Evolutionary conservation across 2,888 invertebrate species (phyloP).

Genomic region (Aporophyla lueneburgensis): DNA sequence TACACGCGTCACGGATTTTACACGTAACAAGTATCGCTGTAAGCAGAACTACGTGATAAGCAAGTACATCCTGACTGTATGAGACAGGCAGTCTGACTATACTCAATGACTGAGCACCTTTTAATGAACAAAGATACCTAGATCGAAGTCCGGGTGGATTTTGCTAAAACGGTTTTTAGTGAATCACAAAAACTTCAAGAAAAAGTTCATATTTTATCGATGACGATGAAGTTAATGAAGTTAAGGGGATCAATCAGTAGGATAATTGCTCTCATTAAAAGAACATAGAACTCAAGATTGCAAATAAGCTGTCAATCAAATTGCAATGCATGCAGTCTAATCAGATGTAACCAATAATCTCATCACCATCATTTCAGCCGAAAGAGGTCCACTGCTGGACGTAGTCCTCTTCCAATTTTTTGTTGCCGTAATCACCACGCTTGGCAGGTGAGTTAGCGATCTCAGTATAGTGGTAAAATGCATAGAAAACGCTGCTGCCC

Average conservation of each 20-base stretch:
- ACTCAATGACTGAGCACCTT: conserved; percentile 45
- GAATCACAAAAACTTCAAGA: neutral
- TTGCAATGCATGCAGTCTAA: neutral
- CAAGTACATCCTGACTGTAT: conserved; percentile 8
- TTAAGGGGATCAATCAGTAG: neutral
- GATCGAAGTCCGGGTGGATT: conserved; percentile 19
- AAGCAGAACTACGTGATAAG: conserved; percentile 47
- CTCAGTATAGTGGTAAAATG: too few species aligned
- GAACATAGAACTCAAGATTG: neutral
- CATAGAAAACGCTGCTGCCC: too few species aligned
- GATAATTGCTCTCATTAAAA: neutral
- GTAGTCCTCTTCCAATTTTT: too few species aligned
- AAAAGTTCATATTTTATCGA: neutral
- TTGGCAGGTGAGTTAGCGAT: too few species aligned
- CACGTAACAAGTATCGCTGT: conserved; percentile 22
- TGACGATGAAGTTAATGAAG: neutral
- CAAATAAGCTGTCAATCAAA: neutral
- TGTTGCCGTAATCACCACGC: too few species aligned
- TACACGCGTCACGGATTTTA: conserved; percentile 35
- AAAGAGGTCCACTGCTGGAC: too few species aligned
- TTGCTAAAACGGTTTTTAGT: conserved; percentile 5
- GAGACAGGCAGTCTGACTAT: conserved; percentile 50
- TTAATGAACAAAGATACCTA: conserved; percentile 18
- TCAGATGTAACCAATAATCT: too few species aligned
- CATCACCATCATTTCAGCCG: too few species aligned